These are phyloP conservation scores for Mythimna albipuncta DNA, from an alignment of 2,888 invertebrate species.

Conservation along the genomic window DNA sequence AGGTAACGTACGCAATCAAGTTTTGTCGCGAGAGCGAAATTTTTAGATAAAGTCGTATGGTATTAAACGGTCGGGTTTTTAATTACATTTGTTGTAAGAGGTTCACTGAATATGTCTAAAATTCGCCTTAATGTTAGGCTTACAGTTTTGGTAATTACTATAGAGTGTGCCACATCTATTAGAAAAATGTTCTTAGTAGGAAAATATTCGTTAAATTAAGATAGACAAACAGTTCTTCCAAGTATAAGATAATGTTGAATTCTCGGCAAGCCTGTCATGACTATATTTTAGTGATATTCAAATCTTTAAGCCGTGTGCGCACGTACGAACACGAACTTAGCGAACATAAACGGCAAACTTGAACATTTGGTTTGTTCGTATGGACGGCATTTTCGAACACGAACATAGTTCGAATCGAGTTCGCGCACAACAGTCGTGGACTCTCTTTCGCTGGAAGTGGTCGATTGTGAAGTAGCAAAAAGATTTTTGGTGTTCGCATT, in stretches of 20 bases:
- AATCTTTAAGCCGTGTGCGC: too few relatives aligned
- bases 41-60: conserved; percentile 65
- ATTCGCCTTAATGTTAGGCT: conserved; percentile 77
- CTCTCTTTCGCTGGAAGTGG: too few relatives aligned
- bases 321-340: too few relatives aligned
- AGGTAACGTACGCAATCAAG: conserved; percentile 56
- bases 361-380: too few relatives aligned
- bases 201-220: not conserved
- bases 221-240: not conserved
- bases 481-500: too few relatives aligned
- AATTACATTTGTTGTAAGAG: conserved; percentile 51
- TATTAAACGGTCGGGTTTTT: conserved; percentile 54
- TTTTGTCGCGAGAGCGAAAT: conserved; percentile 54
- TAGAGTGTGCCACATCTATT: conserved; percentile 62
- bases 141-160: conserved; percentile 70
- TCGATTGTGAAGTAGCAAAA: too few relatives aligned
- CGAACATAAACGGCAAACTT: too few relatives aligned
- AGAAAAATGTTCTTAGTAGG: not conserved
- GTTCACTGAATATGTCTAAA: conserved; percentile 69
- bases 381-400: too few relatives aligned
- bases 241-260: not conserved
- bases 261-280: conserved; percentile 1
- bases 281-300: not conserved
- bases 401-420: too few relatives aligned
- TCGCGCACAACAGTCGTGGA: too few relatives aligned